A percentile compares a stretch with the other conserved stretches of the same genome.
phyloP scores from a whole-genome alignment of 2,113 vertebrate species.

The Zapus hudsonius region DNA sequence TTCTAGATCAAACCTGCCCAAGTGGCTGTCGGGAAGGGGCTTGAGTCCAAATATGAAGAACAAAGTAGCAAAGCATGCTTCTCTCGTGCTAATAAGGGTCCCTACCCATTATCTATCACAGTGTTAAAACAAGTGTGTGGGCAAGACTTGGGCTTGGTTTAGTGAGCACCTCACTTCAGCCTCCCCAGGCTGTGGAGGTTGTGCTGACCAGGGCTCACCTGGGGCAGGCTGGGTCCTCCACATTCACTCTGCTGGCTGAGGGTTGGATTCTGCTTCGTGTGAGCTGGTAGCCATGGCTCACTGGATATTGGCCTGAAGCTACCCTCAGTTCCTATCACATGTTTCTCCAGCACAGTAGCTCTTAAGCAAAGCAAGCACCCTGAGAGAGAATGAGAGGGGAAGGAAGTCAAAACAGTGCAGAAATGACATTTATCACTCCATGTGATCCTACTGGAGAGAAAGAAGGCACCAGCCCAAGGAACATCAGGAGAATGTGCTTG shows the following conservation, averaged over 20 bases:
- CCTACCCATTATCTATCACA: not conserved
- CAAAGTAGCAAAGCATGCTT: not conserved
- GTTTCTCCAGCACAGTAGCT: not conserved
- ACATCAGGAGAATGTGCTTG: not conserved
- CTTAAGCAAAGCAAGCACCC: not conserved
- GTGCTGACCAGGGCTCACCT: not conserved
- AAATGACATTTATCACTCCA: not conserved
- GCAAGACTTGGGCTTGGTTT: not conserved
- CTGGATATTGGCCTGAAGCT: not conserved
- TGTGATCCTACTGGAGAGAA: not conserved
- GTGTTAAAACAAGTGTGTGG: not conserved
- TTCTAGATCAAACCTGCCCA: not conserved
- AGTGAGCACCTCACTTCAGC: not conserved
- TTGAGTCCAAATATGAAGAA: not conserved
- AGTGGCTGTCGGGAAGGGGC: not conserved
- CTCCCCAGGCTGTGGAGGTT: no score
- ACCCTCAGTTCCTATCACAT: not conserved
- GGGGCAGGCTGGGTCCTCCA: not conserved
- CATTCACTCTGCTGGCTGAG: fast-evolving
- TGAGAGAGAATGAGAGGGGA: not conserved
- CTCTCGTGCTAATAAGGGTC: not conserved
- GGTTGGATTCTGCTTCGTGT: not conserved
- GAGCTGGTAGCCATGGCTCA: not conserved
- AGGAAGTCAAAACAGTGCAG: not conserved
- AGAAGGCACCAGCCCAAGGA: not conserved